These are phyloP conservation scores for Aurelia coerulea DNA, from an alignment of 30 jellyfish, hydroid and myxozoan genomes.

Conservation along the genomic window DNA sequence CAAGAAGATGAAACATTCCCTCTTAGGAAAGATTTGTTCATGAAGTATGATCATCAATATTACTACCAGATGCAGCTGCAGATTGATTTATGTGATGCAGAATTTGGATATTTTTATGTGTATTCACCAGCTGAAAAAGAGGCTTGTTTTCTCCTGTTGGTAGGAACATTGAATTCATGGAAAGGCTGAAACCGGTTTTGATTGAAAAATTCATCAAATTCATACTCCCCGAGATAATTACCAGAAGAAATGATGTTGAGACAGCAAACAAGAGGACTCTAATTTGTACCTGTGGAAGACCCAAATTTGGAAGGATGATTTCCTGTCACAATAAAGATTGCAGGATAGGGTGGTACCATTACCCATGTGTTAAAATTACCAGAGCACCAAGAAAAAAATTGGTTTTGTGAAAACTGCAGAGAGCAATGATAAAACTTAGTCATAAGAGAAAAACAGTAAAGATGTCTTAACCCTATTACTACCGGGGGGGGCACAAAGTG, in stretches of 20 bases:
- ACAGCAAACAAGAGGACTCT: neutral
- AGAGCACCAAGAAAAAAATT: slow-evolving; percentile 28
- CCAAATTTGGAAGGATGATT: slow-evolving; percentile 49
- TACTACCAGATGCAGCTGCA: slow-evolving; percentile 34
- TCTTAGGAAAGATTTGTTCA: neutral
- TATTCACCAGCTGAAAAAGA: slow-evolving; percentile 2
- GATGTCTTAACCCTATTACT: too few relatives aligned
- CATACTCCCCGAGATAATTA: slow-evolving; percentile 39
- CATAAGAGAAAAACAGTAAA: too few relatives aligned
- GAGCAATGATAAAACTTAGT: too few relatives aligned
- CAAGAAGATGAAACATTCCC: slow-evolving; percentile 26
- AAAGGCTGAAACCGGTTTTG: slow-evolving; percentile 5
- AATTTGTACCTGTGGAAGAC: slow-evolving; percentile 37
- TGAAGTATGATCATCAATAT: slow-evolving; percentile 18
- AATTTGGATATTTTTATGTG: slow-evolving; percentile 26
- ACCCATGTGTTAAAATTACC: slow-evolving; percentile 47
- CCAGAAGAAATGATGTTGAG: slow-evolving; percentile 22
- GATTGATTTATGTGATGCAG: slow-evolving; percentile 15
- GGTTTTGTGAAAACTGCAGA: slow-evolving; percentile 3
- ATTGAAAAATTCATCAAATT: slow-evolving; percentile 19
- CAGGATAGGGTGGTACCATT: slow-evolving; percentile 31
- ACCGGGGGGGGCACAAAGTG: too few relatives aligned
- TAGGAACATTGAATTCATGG: neutral
- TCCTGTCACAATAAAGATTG: slow-evolving; percentile 28
- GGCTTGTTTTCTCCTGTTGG: neutral